Evolutionary conservation across 2,113 vertebrate genomes (phyloP).

Genomic region (Chroicocephalus ridibundus): DNA sequence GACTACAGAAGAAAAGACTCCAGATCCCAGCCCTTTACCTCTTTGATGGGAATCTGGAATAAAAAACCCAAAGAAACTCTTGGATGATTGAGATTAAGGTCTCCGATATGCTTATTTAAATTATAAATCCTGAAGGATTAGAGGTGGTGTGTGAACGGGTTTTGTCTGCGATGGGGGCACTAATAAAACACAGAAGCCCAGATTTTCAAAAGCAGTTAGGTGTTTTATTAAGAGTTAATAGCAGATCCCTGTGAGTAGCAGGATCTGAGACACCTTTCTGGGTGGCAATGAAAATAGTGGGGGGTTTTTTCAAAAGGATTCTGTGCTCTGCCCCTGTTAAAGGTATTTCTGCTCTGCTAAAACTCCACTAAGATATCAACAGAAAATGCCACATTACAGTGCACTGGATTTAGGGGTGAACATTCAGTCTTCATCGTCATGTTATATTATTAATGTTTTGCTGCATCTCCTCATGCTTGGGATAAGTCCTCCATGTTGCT

Average conservation of each 20-base stretch:
- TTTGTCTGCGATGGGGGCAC: not conserved
- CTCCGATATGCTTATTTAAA: constrained; percentile 7
- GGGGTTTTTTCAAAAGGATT: not conserved
- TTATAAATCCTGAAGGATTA: constrained; percentile 9
- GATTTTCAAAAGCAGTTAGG: not conserved
- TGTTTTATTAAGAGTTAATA: not conserved
- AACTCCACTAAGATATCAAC: not conserved
- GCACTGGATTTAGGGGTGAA: not conserved
- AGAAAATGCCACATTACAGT: not conserved
- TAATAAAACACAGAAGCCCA: constrained; percentile 9
- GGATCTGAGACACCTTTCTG: not conserved
- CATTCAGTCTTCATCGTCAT: not conserved
- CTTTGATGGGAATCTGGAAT: not conserved
- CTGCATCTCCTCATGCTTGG: not conserved
- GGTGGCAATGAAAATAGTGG: not conserved
- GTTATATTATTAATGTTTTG: not conserved
- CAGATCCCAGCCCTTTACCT: not conserved
- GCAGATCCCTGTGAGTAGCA: not conserved
- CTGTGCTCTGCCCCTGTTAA: not conserved
- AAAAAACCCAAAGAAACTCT: not conserved
- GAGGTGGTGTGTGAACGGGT: not conserved
- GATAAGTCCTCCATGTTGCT: not conserved
- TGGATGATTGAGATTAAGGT: not conserved
- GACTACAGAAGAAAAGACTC: not conserved
- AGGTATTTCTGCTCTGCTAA: not conserved